Percentiles rank a stretch among this genome's conserved stretches.
These are phyloP conservation scores for Budorcas taxicolor DNA, from an alignment of 2,113 vertebrate genomes.

Conservation along the genomic window DNA sequence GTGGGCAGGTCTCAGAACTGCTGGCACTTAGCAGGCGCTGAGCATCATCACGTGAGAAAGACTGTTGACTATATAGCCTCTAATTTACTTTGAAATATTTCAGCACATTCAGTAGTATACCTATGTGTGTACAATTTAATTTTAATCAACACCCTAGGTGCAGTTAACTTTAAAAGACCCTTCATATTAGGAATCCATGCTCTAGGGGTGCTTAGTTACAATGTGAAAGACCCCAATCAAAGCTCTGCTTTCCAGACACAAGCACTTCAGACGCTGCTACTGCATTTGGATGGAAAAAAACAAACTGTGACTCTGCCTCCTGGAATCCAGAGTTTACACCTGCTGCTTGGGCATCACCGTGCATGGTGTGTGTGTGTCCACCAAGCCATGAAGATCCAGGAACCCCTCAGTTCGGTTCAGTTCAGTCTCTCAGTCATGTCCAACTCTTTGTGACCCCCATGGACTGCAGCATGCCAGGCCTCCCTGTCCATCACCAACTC, in stretches of 20 bases:
- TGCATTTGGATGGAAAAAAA: background rate
- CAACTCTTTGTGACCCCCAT: background rate
- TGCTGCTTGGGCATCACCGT: background rate
- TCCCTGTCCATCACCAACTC: background rate
- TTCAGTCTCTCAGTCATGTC: background rate
- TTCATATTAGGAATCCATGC: conserved; percentile 12
- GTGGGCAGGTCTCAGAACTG: rapidly evolving
- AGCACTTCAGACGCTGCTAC: background rate
- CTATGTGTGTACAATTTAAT: background rate
- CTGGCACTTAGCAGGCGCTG: background rate
- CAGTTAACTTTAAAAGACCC: conserved; percentile 32
- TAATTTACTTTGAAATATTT: background rate
- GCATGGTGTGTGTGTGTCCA: too few species aligned
- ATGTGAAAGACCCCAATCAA: conserved; percentile 11
- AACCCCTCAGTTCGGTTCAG: background rate
- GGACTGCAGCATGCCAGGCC: background rate
- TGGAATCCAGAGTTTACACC: background rate
- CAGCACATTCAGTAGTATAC: background rate
- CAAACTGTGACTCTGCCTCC: background rate
- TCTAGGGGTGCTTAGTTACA: background rate
- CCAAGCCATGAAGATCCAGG: background rate
- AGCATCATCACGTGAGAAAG: background rate
- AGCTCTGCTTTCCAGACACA: background rate
- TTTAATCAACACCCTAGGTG: background rate
- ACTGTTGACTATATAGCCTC: background rate